These are phyloP conservation scores for Mixornis gularis DNA, from an alignment of 2,113 vertebrate species.

Conservation along the genomic window DNA sequence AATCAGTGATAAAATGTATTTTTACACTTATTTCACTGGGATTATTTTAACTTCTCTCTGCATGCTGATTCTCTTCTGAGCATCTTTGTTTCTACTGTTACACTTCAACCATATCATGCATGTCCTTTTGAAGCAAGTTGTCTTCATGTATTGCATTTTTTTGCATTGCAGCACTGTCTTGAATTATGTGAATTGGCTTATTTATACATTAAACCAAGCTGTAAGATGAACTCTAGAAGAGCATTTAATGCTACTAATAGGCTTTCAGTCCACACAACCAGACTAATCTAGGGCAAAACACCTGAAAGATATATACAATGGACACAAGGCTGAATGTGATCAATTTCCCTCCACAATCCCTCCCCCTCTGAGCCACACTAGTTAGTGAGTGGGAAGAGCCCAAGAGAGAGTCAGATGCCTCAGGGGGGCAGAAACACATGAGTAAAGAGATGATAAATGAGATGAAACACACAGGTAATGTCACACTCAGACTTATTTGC, in stretches of 20 bases:
- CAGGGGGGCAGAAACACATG: neutral
- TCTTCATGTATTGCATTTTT: neutral
- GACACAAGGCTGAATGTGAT: neutral
- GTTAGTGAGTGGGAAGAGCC: neutral
- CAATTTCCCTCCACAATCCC: neutral
- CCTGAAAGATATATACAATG: neutral
- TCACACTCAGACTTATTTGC: neutral
- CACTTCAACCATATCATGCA: rapidly evolving
- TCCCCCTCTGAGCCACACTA: neutral
- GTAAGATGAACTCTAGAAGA: neutral
- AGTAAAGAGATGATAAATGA: neutral
- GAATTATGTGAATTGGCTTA: neutral
- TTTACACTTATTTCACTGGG: neutral
- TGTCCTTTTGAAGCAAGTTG: neutral
- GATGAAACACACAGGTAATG: neutral
- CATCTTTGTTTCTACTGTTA: neutral
- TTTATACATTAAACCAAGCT: neutral
- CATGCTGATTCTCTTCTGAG: neutral
- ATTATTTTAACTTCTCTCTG: neutral
- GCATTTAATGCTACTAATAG: neutral
- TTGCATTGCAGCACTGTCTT: neutral
- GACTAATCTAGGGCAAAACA: neutral
- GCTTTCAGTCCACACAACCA: neutral
- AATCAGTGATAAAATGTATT: neutral
- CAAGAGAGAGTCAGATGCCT: neutral